A percentile compares a stretch with the other conserved stretches of the same genome.
These are phyloP conservation scores for Himalopsyche tibetana DNA, from an alignment of 2,888 invertebrate species.

Conservation along the genomic window DNA sequence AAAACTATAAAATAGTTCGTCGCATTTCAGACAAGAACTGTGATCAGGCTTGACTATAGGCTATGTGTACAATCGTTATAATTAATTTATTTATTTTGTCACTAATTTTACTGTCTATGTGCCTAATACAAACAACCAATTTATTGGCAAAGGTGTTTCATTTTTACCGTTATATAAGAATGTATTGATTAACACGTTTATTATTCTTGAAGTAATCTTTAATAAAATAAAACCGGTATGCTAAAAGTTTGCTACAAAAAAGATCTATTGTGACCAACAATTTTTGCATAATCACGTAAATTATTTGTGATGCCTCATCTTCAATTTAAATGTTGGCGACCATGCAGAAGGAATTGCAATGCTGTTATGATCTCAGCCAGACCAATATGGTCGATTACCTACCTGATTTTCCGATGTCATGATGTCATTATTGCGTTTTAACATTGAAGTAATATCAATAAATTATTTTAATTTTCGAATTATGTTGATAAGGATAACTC, in stretches of 20 bases:
- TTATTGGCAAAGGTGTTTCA: no score
- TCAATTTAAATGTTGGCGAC: background rate
- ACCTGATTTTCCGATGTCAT: background rate
- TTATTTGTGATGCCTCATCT: background rate
- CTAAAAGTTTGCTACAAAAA: background rate
- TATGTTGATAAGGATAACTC: background rate
- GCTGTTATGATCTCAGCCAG: conserved; percentile 16
- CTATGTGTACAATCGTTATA: no score
- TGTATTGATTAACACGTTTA: background rate
- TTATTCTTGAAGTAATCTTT: background rate
- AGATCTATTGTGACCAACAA: background rate
- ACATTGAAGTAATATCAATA: background rate
- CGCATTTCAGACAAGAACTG: no score
- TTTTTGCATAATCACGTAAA: conserved; percentile 7
- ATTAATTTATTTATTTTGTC: no score
- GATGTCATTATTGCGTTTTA: conserved; percentile 15
- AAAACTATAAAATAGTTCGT: no score
- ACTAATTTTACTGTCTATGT: no score
- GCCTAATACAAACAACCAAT: no score
- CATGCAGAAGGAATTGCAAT: background rate
- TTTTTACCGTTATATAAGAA: background rate
- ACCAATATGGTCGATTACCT: background rate
- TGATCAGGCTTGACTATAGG: no score
- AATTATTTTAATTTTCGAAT: conserved; percentile 11
- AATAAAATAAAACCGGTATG: background rate